phyloP scores from a whole-genome alignment of 2,113 vertebrate genomes.

The Leptobrachium leishanense region DNA sequence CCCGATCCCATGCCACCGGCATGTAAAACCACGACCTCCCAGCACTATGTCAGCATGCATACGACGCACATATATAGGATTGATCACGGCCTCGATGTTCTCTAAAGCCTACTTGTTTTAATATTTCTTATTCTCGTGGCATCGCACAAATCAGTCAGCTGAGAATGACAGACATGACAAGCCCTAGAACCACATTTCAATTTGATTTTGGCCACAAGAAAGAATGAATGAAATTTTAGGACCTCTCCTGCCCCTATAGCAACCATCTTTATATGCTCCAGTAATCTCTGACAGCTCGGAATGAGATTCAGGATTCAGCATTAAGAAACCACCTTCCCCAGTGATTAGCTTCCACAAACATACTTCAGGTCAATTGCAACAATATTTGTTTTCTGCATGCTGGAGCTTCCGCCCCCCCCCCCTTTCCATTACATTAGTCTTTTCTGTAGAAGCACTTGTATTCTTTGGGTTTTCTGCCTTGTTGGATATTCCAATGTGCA shows the following conservation, averaged over 20 bases:
- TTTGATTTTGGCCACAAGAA: conserved; percentile 19
- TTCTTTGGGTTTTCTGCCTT: background rate
- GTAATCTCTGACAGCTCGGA: conserved; percentile 5
- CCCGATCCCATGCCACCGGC: no score
- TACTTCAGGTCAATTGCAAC: conserved; percentile 1
- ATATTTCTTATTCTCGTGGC: conserved; percentile 2
- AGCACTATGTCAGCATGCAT: no score
- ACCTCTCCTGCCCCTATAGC: background rate
- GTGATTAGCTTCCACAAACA: conserved; percentile 24
- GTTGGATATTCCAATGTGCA: background rate
- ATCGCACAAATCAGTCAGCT: conserved; percentile 23
- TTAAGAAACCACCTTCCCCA: conserved; percentile 21
- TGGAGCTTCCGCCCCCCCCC: background rate
- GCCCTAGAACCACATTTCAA: background rate
- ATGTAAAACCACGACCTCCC: no score
- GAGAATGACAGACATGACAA: conserved; percentile 12
- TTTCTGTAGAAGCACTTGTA: background rate
- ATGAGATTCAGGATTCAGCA: conserved; percentile 27
- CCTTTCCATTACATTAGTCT: background rate
- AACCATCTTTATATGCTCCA: conserved; percentile 22
- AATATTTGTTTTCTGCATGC: background rate
- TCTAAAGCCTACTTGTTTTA: background rate
- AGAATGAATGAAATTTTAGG: conserved; percentile 18
- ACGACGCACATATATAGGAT: background rate
- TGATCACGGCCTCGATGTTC: background rate